Base-by-base conservation (phyloP, 2,888 invertebrate genomes). In the Ashinkailepas kermadecensis region DNA sequence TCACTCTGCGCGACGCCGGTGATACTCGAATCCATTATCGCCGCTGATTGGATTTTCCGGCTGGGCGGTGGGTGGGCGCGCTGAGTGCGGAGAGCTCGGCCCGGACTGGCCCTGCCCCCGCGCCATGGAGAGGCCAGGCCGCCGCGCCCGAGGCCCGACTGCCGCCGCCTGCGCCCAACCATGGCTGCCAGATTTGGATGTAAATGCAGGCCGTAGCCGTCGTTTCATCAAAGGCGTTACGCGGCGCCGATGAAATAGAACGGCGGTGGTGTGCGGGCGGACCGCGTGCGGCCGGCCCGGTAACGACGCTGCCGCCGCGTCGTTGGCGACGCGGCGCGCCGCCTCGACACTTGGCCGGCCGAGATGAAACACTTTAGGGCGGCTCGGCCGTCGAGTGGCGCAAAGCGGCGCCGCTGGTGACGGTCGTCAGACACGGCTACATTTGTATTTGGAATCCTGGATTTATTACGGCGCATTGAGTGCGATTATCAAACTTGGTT, bases 331-430 rank as follows among this genome's bases (percentile, higher is more conserved):
- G 39, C 39, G 39, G 39, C 39, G 39, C 39, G 39, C 39, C 39
- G 39, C 39, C 39, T 39, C 39, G 70, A 39, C 39, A 15, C 23
- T 70, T 13, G 12, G 70, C 62, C 62, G 39, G 25, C 25, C 39
- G 15, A 70, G 70, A 70, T 70, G 70, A 70, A 70, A 70, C 70
- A 15, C 39, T 70, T 70, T 70, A 39, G 39, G 70, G 70, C 70
- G 25, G 21, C 39, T 39, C 39, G 65, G 39, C 65, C 15, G 39
- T 39, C 39, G 39, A 39, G 39, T 39, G 39, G 39, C 39, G 39
- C 39, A 39, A 4, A 1, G 39, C 39, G 39, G 4, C 4, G 39
- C 39, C 39, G 39, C 39, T 39, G 39, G 39, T 39, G 39, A 39
- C 39, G 39, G 39, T 39, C 39, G 39, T 39, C 39, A 39, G 39